These are phyloP conservation scores for Cylloceria caligata DNA, from an alignment of 2,888 invertebrate genomes.

Conservation along the genomic window DNA sequence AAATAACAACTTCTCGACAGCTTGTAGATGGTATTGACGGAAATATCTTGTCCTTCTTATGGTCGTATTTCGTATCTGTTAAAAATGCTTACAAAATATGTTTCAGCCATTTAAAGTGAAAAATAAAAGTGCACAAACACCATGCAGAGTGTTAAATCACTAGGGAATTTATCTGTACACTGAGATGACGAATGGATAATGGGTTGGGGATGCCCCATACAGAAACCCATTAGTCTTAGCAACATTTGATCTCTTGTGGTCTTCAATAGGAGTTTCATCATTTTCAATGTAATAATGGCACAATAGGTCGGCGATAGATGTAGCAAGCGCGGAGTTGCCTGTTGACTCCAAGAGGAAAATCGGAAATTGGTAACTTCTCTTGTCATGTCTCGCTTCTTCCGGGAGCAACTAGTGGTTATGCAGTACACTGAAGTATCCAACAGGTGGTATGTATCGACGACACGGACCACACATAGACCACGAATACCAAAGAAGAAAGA, in stretches of 20 bases:
- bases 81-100: too few species aligned
- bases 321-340: conserved; percentile 66
- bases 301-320: conserved; percentile 9
- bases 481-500: not conserved
- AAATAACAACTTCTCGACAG: not conserved
- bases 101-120: too few species aligned
- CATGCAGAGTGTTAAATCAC: not conserved
- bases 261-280: conserved; percentile 25
- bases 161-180: conserved; percentile 5
- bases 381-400: conserved; percentile 70
- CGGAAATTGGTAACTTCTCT: conserved; percentile 79
- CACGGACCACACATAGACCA: not conserved
- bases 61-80: too few species aligned
- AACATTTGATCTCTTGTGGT: conserved; percentile 69
- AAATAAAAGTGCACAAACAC: too few species aligned
- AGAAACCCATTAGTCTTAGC: conserved; percentile 78
- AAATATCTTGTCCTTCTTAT: not conserved
- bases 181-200: conserved; percentile 76
- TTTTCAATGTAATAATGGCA: conserved; percentile 17
- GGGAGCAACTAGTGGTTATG: conserved; percentile 76
- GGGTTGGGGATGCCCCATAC: conserved; percentile 76
- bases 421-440: conserved; percentile 22
- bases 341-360: conserved; percentile 65
- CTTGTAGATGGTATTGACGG: not conserved
- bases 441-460: conserved; percentile 9